Evolutionary conservation across 2,113 vertebrate genomes (phyloP).

Genomic region (Phalacrocorax brasilianus): DNA sequence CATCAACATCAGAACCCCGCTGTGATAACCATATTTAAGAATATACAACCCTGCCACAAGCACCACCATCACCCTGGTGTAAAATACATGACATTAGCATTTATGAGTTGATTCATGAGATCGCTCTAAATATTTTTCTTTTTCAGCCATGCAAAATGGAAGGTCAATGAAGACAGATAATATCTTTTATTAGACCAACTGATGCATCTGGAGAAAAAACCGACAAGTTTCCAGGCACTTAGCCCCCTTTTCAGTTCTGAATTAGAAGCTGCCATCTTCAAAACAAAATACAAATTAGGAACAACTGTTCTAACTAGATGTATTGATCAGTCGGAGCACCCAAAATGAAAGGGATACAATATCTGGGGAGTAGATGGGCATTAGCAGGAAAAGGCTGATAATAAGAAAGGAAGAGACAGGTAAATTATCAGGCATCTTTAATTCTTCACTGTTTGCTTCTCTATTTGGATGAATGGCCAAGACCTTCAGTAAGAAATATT

Average conservation of each 20-base stretch:
- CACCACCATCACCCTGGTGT: neutral
- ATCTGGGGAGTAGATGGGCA: neutral
- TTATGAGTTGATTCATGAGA: neutral
- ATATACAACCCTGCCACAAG: neutral
- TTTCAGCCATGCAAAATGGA: neutral
- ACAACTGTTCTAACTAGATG: neutral
- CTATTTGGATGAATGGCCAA: neutral
- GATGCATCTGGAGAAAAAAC: neutral
- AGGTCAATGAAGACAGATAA: neutral
- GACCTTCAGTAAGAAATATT: neutral
- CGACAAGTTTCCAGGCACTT: neutral
- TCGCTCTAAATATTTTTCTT: neutral
- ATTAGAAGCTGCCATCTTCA: neutral
- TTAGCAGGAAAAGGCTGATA: neutral
- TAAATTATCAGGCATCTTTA: neutral
- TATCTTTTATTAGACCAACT: neutral
- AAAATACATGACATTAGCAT: neutral
- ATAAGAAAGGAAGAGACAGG: neutral
- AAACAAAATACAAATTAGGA: neutral
- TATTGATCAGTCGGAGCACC: neutral
- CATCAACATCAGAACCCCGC: neutral
- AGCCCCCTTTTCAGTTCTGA: neutral
- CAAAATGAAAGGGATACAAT: neutral
- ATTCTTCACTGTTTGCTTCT: neutral
- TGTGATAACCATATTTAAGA: neutral